A percentile compares a stretch with the other conserved stretches of the same genome.
phyloP scores from a whole-genome alignment of 2,888 invertebrate species.

The Idaea aversata region DNA sequence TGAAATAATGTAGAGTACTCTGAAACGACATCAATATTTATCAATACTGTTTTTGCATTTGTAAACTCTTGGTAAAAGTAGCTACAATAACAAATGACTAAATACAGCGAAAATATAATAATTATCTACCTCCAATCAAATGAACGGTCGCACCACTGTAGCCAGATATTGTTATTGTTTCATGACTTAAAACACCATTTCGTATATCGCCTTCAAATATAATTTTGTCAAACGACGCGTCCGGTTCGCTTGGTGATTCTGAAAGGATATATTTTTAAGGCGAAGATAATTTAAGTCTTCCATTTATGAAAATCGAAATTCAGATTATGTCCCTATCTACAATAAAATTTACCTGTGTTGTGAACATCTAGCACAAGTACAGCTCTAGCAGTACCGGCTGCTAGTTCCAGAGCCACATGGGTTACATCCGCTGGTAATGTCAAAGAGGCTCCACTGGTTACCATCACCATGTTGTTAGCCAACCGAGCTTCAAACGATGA shows the following conservation, averaged over 20 bases:
- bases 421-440: constrained; percentile 38
- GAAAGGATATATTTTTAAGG: neutral
- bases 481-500: constrained; percentile 12
- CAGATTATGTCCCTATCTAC: neutral
- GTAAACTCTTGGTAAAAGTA: neutral
- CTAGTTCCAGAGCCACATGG: constrained; percentile 47
- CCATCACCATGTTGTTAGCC: constrained; percentile 36
- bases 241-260: neutral
- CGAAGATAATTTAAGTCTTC: too few species aligned
- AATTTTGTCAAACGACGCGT: neutral
- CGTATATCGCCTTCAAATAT: neutral
- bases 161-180: neutral
- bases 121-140: neutral
- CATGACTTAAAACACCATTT: neutral
- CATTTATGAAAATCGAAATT: too few species aligned
- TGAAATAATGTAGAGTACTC: neutral
- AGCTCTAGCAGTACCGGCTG: constrained; percentile 44
- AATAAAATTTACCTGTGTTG: constrained; percentile 23
- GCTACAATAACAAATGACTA: too few species aligned
- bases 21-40: neutral
- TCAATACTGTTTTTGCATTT: neutral
- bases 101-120: neutral
- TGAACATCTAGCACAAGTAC: constrained; percentile 40
- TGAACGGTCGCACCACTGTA: neutral
- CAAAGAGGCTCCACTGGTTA: constrained; percentile 33